A percentile compares a stretch with the other conserved stretches of the same genome.
Evolutionary conservation across 2,797 vertebrate species (phyloP).

Genomic region (Parambassis ranga): DNA sequence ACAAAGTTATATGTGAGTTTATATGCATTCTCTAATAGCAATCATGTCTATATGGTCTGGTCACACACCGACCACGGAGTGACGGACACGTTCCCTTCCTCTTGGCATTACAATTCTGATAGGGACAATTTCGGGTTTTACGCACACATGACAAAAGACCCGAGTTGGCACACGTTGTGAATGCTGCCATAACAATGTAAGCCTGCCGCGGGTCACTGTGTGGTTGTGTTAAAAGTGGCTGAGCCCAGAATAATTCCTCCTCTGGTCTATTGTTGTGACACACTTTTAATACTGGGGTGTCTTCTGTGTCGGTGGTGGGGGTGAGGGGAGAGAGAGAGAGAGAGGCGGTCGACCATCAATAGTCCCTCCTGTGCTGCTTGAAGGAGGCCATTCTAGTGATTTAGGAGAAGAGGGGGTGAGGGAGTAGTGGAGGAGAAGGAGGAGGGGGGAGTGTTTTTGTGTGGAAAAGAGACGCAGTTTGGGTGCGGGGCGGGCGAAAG

Average conservation of each 20-base stretch:
- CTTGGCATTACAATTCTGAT: background rate
- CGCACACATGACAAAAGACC: slow-evolving; percentile 16
- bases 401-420: slow-evolving; percentile 53
- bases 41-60: too few relatives aligned
- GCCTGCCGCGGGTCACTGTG: slow-evolving; percentile 61
- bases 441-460: slow-evolving; percentile 17
- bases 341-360: slow-evolving; percentile 60
- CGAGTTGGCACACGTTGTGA: slow-evolving; percentile 60
- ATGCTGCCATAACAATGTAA: slow-evolving; percentile 48
- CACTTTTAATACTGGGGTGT: slow-evolving; percentile 71
- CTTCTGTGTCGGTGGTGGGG: slow-evolving; percentile 7
- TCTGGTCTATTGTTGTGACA: slow-evolving; percentile 79
- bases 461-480: slow-evolving; percentile 64
- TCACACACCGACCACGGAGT: background rate
- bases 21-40: too few relatives aligned
- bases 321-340: background rate
- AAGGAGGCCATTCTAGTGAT: slow-evolving; percentile 81
- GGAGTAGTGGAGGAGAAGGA: background rate
- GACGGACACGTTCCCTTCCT: background rate
- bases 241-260: slow-evolving; percentile 70
- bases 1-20: too few relatives aligned
- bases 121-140: slow-evolving; percentile 14
- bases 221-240: slow-evolving; percentile 38
- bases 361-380: slow-evolving; percentile 70
- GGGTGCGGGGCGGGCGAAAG: slow-evolving; percentile 74